phyloP scores from a whole-genome alignment of 1,140 invertebrate genomes.

The Musca domestica region DNA sequence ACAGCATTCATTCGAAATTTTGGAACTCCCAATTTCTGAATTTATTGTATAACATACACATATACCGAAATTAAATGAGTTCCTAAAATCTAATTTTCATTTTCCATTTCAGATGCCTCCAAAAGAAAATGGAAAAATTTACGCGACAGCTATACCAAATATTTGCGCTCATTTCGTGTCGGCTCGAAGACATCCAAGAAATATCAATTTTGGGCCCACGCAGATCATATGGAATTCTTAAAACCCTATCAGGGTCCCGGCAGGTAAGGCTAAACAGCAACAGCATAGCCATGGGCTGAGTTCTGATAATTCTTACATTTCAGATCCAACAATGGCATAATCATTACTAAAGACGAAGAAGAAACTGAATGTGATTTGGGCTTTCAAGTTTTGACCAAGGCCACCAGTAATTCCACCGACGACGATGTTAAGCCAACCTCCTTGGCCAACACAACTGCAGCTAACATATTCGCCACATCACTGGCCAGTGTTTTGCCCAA shows the following conservation, averaged over 20 bases:
- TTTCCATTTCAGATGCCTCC: slow-evolving; percentile 41
- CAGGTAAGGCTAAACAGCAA: slow-evolving; percentile 31
- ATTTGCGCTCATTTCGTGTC: slow-evolving; percentile 49
- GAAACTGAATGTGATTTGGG: slow-evolving; percentile 50
- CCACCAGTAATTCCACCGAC: slow-evolving; percentile 31
- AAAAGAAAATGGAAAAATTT: slow-evolving; percentile 53
- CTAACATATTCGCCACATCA: slow-evolving; percentile 24
- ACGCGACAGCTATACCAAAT: slow-evolving; percentile 52
- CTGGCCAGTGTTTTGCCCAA: slow-evolving; percentile 26
- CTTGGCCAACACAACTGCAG: background rate
- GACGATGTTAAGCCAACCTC: slow-evolving; percentile 38
- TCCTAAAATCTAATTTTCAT: slow-evolving; percentile 2
- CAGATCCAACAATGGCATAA: slow-evolving; percentile 14
- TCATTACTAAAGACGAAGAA: slow-evolving; percentile 42
- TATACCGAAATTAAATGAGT: no score
- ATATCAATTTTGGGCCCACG: slow-evolving; percentile 53
- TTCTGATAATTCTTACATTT: background rate
- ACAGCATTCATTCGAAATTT: no score
- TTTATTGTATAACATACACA: no score
- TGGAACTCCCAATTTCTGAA: no score
- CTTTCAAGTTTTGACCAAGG: slow-evolving; percentile 48
- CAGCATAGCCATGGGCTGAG: background rate
- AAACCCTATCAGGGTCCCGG: slow-evolving; percentile 51
- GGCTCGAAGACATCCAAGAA: slow-evolving; percentile 53
- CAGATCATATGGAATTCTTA: slow-evolving; percentile 51